Evolutionary conservation across 2,888 invertebrate genomes (phyloP), one percentile per base, ranked within the genome.

Genomic region (Heteromyza rotundicornis): DNA sequence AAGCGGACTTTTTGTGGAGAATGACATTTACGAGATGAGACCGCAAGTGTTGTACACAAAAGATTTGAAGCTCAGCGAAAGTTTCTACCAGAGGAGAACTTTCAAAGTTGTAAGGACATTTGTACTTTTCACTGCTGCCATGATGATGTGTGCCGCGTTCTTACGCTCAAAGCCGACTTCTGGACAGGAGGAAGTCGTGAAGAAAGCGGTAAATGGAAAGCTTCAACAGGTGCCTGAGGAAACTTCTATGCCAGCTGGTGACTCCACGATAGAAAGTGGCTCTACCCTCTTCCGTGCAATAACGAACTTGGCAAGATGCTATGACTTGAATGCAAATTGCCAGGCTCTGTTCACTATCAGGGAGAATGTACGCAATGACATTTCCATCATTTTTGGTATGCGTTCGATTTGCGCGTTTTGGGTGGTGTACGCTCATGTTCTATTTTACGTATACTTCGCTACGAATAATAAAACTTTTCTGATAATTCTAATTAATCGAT

Each of bases 401-500:
- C 73, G 84, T 40, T 82, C 83, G 0, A 71, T 84, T 0, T 80
- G 80, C 14, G 80, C 82, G 60, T 70, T 83, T 20, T 82, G 82
- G 80, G 82, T 84, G 20, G 75, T 84, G 69, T 66, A 79, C 2
- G 83, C 83, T 60, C 83, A 84, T 65, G 78, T 84, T 17, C 69
- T 78, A 23, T 84, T 83, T 83, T 84, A 78, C 68, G 82, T 81
- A 79, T 82, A 82, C 67, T 84, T 80, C 10, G 80, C 82, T 0
- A 79, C 82, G 1, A 78, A 81, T 64, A 84, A 84, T 63, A 80
- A 81, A 65, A 75, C 80, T 0, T 80, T 81, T 36, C 63, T 84
- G 22, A 72, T 84, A 71, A 73, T 40, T 70, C 71, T 3, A 72
- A 74, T 16, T 55, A 75, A 7, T 59, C 74, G 84, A 60, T 83